These are phyloP conservation scores for Drosophila littoralis DNA, from an alignment of 1,140 invertebrate genomes.

Conservation along the genomic window DNA sequence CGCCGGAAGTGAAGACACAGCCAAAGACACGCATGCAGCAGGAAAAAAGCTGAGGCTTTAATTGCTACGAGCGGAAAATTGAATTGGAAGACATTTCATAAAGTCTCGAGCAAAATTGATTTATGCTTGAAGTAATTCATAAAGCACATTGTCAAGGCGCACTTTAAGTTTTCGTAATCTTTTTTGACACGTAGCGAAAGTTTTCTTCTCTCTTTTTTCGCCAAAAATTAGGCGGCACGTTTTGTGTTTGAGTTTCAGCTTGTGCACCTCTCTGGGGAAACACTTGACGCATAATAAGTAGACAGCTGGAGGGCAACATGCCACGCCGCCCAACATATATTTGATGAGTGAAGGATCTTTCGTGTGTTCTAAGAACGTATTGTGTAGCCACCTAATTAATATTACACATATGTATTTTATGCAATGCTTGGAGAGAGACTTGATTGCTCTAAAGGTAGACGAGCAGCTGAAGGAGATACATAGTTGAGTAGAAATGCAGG, in stretches of 20 bases:
- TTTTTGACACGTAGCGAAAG: conserved; percentile 41
- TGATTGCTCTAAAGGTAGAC: neutral
- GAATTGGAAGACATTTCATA: conserved; percentile 52
- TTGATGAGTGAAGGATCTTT: conserved; percentile 10
- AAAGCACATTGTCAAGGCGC: conserved; percentile 32
- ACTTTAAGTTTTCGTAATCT: conserved; percentile 38
- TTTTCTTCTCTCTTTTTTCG: conserved; percentile 6
- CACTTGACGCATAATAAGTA: conserved; percentile 78
- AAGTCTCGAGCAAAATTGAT: conserved; percentile 41
- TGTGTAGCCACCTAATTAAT: conserved; percentile 6
- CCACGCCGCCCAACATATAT: conserved; percentile 1
- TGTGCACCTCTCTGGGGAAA: conserved; percentile 43
- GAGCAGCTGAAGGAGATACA: neutral
- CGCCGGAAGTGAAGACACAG: conserved; percentile 63
- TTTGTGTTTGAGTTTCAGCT: conserved; percentile 33
- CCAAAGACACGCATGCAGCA: conserved; percentile 45
- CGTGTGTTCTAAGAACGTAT: neutral
- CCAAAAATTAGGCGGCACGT: conserved; percentile 57
- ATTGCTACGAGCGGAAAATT: conserved; percentile 72
- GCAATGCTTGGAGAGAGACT: neutral
- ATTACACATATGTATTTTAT: conserved; percentile 6
- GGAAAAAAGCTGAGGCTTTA: conserved; percentile 59
- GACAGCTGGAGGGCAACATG: conserved; percentile 26
- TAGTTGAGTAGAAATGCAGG: no score
- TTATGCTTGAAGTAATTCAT: conserved; percentile 36